A percentile compares a stretch with the other conserved stretches of the same genome.
Evolutionary conservation across 2,888 invertebrate species (phyloP).

Genomic region (Ametastegia equiseti): DNA sequence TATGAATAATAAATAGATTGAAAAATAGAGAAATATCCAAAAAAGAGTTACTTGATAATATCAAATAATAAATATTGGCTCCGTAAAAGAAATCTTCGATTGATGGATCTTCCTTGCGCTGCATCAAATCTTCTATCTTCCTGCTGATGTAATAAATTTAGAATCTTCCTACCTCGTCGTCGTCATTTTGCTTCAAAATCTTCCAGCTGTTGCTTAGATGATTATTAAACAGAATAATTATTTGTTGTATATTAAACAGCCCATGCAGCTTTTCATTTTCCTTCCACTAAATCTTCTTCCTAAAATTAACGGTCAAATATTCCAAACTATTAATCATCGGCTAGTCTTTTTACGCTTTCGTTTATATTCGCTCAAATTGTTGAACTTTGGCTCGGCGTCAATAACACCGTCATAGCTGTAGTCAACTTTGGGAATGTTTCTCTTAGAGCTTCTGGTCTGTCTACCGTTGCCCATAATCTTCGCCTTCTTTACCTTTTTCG

Average conservation of each 20-base stretch:
- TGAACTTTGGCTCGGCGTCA: constrained; percentile 70
- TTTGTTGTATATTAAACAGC: background rate
- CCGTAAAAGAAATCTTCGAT: constrained; percentile 9
- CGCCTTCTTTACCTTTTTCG: constrained; percentile 15
- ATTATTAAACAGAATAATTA: constrained; percentile 7
- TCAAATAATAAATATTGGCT: constrained; percentile 10
- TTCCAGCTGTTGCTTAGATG: constrained; percentile 21
- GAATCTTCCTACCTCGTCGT: constrained; percentile 1
- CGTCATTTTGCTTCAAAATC: background rate
- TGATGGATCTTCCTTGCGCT: constrained; percentile 1
- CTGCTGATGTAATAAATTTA: background rate
- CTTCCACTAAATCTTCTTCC: background rate
- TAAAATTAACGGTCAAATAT: background rate
- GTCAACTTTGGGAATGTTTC: constrained; percentile 70
- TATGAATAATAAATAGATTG: constrained; percentile 25
- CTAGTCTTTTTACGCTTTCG: constrained; percentile 67
- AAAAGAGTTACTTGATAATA: background rate
- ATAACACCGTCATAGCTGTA: constrained; percentile 64
- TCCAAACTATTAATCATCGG: constrained; percentile 65
- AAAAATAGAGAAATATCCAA: background rate
- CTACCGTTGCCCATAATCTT: constrained; percentile 51
- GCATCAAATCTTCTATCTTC: background rate
- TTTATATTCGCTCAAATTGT: constrained; percentile 67
- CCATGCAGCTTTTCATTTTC: constrained; percentile 31
- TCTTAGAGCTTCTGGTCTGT: constrained; percentile 69